phyloP scores from a whole-genome alignment of 1,140 invertebrate genomes.

The Theocolax elegans region DNA sequence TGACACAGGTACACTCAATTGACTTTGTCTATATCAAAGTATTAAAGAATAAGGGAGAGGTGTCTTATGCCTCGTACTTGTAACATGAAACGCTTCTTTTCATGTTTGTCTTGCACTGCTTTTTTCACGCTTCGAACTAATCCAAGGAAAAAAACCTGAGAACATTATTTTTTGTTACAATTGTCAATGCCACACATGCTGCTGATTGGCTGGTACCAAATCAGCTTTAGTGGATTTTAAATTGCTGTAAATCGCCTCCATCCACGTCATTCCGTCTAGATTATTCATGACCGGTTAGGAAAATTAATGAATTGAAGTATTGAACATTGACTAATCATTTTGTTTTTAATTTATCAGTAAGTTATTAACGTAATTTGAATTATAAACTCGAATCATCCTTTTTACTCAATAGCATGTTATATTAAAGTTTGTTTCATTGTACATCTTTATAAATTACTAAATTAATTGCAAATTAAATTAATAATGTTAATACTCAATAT shows the following conservation, averaged over 20 bases:
- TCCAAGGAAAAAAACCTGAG: background rate
- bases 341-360: background rate
- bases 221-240: background rate
- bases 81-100: conserved; percentile 9
- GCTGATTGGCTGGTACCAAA: conserved; percentile 38
- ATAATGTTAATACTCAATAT: background rate
- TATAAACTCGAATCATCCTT: background rate
- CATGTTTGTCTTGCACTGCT: background rate
- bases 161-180: background rate
- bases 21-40: no score
- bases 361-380: background rate
- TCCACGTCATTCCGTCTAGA: conserved; percentile 33
- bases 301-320: background rate
- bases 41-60: background rate
- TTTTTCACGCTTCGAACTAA: background rate
- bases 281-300: background rate
- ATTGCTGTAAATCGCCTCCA: background rate
- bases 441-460: background rate
- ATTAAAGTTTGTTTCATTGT: no score
- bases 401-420: background rate
- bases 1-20: no score
- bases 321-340: background rate
- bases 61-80: background rate
- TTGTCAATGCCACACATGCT: background rate
- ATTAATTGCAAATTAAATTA: background rate